Conservation (phyloP, 2,888 invertebrate species). For the Rotaria macrura region DNA sequence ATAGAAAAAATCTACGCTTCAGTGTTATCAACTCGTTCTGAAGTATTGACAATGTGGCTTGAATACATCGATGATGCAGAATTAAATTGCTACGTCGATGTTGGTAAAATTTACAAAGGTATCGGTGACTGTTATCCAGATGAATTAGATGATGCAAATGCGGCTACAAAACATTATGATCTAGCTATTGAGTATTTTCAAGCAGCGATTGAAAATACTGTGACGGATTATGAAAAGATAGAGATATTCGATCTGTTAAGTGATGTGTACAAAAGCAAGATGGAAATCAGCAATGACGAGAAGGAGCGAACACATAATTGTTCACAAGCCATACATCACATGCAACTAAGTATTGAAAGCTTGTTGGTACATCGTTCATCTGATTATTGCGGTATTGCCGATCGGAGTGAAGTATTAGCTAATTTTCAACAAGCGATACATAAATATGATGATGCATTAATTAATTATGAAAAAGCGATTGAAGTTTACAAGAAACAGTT, state of each 20-base stretch:
- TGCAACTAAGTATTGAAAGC: neutral
- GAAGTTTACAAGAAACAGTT: neutral
- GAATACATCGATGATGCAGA: neutral
- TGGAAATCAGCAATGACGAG: neutral
- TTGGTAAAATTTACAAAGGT: neutral
- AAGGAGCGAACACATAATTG: neutral
- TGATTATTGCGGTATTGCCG: neutral
- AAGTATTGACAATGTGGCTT: neutral
- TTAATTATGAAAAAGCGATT: neutral
- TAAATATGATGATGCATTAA: neutral
- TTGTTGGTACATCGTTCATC: neutral
- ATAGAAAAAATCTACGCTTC: neutral
- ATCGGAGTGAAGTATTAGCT: neutral
- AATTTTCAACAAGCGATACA: neutral
- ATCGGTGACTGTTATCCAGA: neutral
- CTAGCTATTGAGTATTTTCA: neutral
- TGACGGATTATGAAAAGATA: neutral
- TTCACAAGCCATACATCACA: neutral
- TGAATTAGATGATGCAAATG: neutral
- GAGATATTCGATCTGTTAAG: neutral
- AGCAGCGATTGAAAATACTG: neutral
- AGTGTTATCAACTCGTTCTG: neutral
- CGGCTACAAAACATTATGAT: neutral
- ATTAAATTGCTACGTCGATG: neutral
- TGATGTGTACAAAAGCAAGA: neutral